phyloP scores from a whole-genome alignment of 23 tunicate genomes.

The Botrylloides violaceus region DNA sequence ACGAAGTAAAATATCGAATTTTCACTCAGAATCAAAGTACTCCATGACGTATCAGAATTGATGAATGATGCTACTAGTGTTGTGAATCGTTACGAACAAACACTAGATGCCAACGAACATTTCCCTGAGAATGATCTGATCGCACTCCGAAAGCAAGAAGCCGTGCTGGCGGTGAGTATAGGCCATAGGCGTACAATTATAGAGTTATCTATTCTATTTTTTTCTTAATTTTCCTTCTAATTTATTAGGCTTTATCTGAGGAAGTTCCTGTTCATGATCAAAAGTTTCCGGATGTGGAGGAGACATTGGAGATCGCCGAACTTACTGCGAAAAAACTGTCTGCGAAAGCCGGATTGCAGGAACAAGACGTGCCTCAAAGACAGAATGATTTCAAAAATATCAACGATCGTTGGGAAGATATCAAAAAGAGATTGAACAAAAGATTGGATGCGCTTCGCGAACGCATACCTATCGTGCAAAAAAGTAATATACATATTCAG shows the following conservation, averaged over 20 bases:
- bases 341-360: constrained; percentile 2
- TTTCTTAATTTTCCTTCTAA: too few relatives aligned
- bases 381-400: constrained; percentile 11
- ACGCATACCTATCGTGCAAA: constrained; percentile 5
- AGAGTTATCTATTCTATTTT: too few relatives aligned
- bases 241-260: constrained; percentile 3
- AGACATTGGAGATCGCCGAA: constrained; percentile 15
- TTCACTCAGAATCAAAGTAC: constrained; percentile 13
- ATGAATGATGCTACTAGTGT: constrained; percentile 10
- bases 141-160: constrained; percentile 14
- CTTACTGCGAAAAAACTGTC: constrained; percentile 14
- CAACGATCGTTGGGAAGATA: constrained; percentile 32
- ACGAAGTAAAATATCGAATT: neutral
- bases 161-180: constrained; percentile 7
- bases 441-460: constrained; percentile 4
- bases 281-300: constrained; percentile 23
- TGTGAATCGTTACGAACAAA: constrained; percentile 13
- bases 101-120: constrained; percentile 25
- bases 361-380: constrained; percentile 32
- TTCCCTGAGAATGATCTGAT: constrained; percentile 23
- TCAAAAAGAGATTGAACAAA: constrained; percentile 15
- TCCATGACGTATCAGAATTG: constrained; percentile 13
- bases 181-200: neutral
- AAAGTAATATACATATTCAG: too few relatives aligned
- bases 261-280: constrained; percentile 38